phyloP scores from a whole-genome alignment of 2,888 invertebrate species.

The Cephalotes varians region DNA sequence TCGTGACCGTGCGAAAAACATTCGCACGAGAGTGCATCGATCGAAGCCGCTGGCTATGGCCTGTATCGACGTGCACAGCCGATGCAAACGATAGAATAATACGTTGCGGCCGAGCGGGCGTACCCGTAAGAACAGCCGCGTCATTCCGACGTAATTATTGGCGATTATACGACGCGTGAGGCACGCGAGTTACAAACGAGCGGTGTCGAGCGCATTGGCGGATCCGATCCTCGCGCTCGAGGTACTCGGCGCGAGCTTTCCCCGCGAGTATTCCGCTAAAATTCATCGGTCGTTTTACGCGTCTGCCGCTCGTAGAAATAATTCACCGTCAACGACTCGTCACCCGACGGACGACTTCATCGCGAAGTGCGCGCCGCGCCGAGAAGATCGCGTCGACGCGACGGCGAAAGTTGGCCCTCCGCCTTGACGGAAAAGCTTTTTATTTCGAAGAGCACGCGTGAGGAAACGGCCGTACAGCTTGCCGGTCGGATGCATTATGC shows the following conservation, averaged over 20 bases:
- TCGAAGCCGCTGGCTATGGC: conserved; percentile 33
- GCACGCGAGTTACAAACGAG: conserved; percentile 45
- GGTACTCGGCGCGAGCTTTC: background rate
- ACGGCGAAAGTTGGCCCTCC: conserved; percentile 79
- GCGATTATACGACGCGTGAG: conserved; percentile 67
- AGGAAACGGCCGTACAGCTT: conserved; percentile 65
- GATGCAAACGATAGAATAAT: conserved; percentile 66
- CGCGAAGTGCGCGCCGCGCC: conserved; percentile 30
- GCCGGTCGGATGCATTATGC: conserved; percentile 81
- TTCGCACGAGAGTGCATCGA: conserved; percentile 53
- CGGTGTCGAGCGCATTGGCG: conserved; percentile 5
- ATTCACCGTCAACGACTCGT: conserved; percentile 53
- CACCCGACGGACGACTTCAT: conserved; percentile 61
- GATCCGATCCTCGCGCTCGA: conserved; percentile 1
- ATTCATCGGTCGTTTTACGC: conserved; percentile 19
- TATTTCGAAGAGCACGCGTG: conserved; percentile 77
- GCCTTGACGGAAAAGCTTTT: conserved; percentile 78
- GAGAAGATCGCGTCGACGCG: conserved; percentile 66
- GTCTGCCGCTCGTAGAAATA: conserved; percentile 58
- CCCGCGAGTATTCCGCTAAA: background rate
- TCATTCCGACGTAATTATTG: conserved; percentile 72
- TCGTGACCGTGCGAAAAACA: conserved; percentile 48
- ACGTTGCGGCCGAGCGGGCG: conserved; percentile 62
- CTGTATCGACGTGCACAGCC: conserved; percentile 37
- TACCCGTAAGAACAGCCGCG: conserved; percentile 67